These are phyloP conservation scores for Diloba caeruleocephala DNA, from an alignment of 2,888 invertebrate genomes.

Conservation along the genomic window DNA sequence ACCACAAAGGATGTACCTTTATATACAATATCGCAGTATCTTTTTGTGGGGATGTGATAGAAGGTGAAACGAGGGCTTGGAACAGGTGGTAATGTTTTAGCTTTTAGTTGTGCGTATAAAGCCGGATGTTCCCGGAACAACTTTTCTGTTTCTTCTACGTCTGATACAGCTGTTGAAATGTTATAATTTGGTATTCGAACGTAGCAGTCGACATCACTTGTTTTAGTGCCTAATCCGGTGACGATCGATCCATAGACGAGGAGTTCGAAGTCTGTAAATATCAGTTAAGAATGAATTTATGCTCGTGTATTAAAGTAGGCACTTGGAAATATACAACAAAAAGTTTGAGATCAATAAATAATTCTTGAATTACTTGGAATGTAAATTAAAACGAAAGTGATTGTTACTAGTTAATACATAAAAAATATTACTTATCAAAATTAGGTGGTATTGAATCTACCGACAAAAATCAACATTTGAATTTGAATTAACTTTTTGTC, in stretches of 20 bases:
- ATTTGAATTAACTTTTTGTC: too few species aligned
- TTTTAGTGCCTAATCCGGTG: conserved; percentile 40
- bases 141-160: background rate
- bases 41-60: background rate
- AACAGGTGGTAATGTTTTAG: background rate
- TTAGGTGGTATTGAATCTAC: too few species aligned
- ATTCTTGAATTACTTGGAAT: too few species aligned
- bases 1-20: background rate
- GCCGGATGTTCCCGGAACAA: background rate
- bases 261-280: conserved; percentile 39
- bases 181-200: conserved; percentile 24
- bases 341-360: too few species aligned
- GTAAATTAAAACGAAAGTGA: too few species aligned
- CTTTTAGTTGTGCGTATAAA: background rate
- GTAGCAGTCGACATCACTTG: conserved; percentile 54
- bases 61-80: background rate
- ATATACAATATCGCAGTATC: background rate
- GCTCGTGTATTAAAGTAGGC: background rate
- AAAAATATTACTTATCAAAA: too few species aligned
- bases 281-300: background rate
- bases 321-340: too few species aligned
- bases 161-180: background rate
- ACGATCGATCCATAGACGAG: conserved; percentile 45
- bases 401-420: too few species aligned
- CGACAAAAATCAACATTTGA: too few species aligned